A percentile compares a stretch with the other conserved stretches of the same genome.
These are phyloP conservation scores for Grallaria varia DNA, from an alignment of 2,113 vertebrate species.

Conservation along the genomic window DNA sequence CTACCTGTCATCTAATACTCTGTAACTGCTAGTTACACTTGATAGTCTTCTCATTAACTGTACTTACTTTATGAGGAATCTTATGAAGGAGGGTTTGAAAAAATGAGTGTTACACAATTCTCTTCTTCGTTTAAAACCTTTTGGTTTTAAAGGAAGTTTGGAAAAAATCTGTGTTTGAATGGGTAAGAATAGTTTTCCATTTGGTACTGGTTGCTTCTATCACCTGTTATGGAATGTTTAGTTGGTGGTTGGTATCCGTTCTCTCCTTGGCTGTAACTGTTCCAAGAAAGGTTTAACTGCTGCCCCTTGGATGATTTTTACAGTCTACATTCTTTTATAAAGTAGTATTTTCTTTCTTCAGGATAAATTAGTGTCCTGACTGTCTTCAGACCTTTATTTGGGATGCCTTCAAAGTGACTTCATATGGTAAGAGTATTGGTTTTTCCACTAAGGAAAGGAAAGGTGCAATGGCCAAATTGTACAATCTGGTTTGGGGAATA, in stretches of 20 bases:
- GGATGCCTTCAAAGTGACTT: conserved; percentile 57
- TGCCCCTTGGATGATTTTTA: conserved; percentile 39
- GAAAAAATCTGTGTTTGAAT: background rate
- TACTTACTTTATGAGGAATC: background rate
- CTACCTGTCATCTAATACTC: background rate
- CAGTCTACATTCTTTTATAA: conserved; percentile 44
- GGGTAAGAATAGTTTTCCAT: background rate
- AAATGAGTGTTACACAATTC: background rate
- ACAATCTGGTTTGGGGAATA: conserved; percentile 34
- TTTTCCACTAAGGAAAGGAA: conserved; percentile 55
- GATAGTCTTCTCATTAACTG: background rate
- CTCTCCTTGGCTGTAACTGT: background rate
- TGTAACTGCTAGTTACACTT: background rate
- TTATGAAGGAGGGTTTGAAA: background rate
- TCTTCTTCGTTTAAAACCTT: background rate
- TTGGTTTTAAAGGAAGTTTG: background rate
- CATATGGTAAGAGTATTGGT: conserved; percentile 41
- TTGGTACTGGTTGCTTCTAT: background rate
- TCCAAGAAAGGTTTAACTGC: conserved; percentile 40
- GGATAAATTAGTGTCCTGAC: conserved; percentile 39
- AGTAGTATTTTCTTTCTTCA: conserved; percentile 55
- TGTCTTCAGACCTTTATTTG: conserved; percentile 46
- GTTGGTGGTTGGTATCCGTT: background rate
- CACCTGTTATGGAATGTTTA: conserved; percentile 13
- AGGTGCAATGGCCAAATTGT: conserved; percentile 36